phyloP scores from a whole-genome alignment of 2,113 vertebrate genomes.

The Pachypanchax playfairii region DNA sequence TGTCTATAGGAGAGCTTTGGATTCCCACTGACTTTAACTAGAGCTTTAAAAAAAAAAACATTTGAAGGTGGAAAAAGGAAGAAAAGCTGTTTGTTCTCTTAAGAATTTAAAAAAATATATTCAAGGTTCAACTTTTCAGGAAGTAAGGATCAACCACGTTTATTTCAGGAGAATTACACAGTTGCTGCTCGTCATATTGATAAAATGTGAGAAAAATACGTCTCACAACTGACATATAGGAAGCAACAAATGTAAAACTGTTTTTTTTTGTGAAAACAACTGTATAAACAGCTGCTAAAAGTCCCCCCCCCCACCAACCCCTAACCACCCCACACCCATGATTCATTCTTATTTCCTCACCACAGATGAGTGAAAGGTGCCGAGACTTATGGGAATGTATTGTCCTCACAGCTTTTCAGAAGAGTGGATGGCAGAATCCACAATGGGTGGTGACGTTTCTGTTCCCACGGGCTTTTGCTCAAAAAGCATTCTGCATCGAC shows the following conservation, averaged over 20 bases:
- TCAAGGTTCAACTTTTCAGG: not conserved
- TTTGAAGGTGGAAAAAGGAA: not conserved
- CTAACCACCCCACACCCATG: constrained; percentile 13
- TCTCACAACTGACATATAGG: constrained; percentile 1
- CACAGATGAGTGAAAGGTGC: constrained; percentile 27
- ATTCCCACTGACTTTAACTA: not conserved
- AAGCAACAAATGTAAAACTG: constrained; percentile 37
- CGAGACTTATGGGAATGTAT: constrained; percentile 28
- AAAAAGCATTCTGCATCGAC: not conserved
- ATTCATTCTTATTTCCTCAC: constrained; percentile 16
- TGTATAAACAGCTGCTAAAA: constrained; percentile 40
- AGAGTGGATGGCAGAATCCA: constrained; percentile 23
- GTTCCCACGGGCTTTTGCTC: constrained; percentile 17
- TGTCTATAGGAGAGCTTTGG: not conserved
- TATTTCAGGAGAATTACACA: constrained; percentile 1
- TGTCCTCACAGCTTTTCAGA: constrained; percentile 23
- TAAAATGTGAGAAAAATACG: constrained; percentile 12
- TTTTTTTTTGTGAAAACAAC: constrained; percentile 36
- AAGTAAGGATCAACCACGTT: too few species aligned
- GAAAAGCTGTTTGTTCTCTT: not conserved
- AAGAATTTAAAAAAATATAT: not conserved
- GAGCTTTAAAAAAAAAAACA: not conserved
- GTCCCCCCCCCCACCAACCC: not conserved
- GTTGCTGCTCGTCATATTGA: not conserved
- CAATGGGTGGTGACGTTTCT: not conserved